Evolutionary conservation across 2,113 vertebrate species (phyloP).

Genomic region (Protobothrops flavoviridis): DNA sequence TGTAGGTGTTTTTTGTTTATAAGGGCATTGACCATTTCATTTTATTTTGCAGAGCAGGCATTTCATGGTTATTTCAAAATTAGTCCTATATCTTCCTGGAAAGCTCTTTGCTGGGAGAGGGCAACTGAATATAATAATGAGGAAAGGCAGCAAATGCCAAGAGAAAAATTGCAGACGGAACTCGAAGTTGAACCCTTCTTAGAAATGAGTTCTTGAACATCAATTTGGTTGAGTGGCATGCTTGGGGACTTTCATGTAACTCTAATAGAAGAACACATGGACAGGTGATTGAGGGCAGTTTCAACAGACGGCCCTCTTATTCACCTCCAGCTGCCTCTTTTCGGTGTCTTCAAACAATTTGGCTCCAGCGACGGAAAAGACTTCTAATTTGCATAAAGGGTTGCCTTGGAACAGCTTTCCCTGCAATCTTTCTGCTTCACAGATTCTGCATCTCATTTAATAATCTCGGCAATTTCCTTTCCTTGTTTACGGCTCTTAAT

Average conservation of each 20-base stretch:
- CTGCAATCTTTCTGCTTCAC: slow-evolving; percentile 30
- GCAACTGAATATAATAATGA: slow-evolving; percentile 11
- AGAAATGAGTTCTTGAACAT: slow-evolving; percentile 21
- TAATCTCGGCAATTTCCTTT: not conserved
- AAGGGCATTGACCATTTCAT: not conserved
- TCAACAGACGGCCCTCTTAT: not conserved
- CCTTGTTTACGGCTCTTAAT: slow-evolving; percentile 21
- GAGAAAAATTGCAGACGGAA: slow-evolving; percentile 23
- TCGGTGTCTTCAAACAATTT: slow-evolving; percentile 6
- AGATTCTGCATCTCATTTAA: slow-evolving; percentile 32
- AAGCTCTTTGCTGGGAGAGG: slow-evolving; percentile 21
- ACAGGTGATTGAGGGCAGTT: slow-evolving; percentile 10
- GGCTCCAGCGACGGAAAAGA: slow-evolving; percentile 24
- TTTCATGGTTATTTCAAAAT: not conserved
- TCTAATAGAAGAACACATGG: slow-evolving; percentile 18
- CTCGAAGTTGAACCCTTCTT: slow-evolving; percentile 4
- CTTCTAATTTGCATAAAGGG: slow-evolving; percentile 34
- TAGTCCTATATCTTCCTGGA: not conserved
- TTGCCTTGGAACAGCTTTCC: not conserved
- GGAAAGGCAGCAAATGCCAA: not conserved
- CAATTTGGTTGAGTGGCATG: slow-evolving; percentile 25
- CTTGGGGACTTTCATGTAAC: slow-evolving; percentile 18
- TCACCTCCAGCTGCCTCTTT: slow-evolving; percentile 33
- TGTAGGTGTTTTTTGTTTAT: not conserved
- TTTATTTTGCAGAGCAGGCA: not conserved